phyloP scores from a whole-genome alignment of 2,888 invertebrate species.

The Eupithecia subumbrata region DNA sequence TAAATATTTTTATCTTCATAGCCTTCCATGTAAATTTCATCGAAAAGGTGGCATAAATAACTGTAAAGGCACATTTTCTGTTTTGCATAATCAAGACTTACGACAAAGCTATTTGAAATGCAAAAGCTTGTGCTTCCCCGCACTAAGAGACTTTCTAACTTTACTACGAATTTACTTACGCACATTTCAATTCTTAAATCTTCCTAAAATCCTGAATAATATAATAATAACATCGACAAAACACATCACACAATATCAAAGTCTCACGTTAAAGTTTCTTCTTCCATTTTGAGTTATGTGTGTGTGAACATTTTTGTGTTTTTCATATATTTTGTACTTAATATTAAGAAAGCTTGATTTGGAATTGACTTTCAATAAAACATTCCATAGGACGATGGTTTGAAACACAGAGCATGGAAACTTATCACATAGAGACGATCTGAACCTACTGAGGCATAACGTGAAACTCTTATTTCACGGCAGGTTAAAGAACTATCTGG shows the following conservation, averaged over 20 bases:
- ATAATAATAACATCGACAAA: neutral
- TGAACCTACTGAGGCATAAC: neutral
- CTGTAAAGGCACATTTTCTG: neutral
- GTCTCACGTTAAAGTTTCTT: slow-evolving; percentile 32
- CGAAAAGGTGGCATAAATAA: neutral
- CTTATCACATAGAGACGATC: neutral
- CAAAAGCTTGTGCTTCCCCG: slow-evolving; percentile 8
- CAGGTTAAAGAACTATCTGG: neutral
- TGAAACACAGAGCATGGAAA: slow-evolving; percentile 30
- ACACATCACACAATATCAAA: slow-evolving; percentile 33
- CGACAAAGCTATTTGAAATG: slow-evolving; percentile 2
- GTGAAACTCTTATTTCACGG: neutral
- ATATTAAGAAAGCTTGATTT: slow-evolving; percentile 39
- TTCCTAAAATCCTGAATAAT: neutral
- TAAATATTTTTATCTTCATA: neutral
- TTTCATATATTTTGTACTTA: slow-evolving; percentile 40
- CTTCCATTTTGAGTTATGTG: slow-evolving; percentile 42
- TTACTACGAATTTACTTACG: slow-evolving; percentile 17
- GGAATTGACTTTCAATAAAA: slow-evolving; percentile 44
- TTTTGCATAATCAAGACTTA: slow-evolving; percentile 1
- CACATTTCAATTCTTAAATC: neutral
- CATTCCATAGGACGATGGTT: slow-evolving; percentile 40
- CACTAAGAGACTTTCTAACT: slow-evolving; percentile 1
- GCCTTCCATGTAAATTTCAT: neutral
- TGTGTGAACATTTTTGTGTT: slow-evolving; percentile 44